These are phyloP conservation scores for Esox lucius DNA, from an alignment of 2,797 vertebrate genomes.

Conservation along the genomic window DNA sequence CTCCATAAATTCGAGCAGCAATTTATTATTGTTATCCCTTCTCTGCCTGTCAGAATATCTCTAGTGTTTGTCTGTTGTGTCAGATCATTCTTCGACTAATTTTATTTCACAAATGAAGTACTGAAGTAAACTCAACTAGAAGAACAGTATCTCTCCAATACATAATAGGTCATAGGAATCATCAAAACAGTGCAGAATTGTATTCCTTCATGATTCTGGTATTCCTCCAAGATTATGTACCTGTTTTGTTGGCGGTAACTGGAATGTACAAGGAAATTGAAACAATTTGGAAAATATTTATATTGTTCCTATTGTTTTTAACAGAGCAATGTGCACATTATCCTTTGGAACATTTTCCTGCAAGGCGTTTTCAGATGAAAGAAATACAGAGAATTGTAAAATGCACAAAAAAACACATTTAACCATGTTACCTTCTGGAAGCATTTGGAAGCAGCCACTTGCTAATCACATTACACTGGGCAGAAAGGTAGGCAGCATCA, in stretches of 20 bases:
- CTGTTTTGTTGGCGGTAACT: no score
- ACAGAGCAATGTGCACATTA: conserved; percentile 59
- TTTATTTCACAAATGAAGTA: conserved; percentile 67
- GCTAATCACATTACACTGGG: conserved; percentile 46
- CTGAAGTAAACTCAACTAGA: conserved; percentile 60
- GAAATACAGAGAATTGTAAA: conserved; percentile 52
- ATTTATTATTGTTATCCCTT: not conserved
- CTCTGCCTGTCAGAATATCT: conserved; percentile 5
- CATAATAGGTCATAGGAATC: conserved; percentile 60
- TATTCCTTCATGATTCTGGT: no score
- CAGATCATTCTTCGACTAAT: conserved; percentile 59
- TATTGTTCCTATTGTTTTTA: conserved; percentile 53
- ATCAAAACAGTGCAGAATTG: conserved; percentile 59
- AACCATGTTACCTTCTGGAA: conserved; percentile 50
- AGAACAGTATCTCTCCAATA: conserved; percentile 56
- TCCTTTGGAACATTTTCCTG: conserved; percentile 59
- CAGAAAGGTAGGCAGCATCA: conserved; percentile 40
- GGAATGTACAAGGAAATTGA: conserved; percentile 64
- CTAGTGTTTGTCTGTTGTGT: conserved; percentile 24
- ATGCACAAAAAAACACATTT: conserved; percentile 48
- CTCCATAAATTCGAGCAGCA: not conserved
- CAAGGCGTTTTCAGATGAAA: conserved; percentile 55
- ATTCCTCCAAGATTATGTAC: no score
- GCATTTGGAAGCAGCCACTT: conserved; percentile 66
- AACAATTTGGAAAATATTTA: conserved; percentile 70